Base-by-base conservation (phyloP, 2,797 vertebrate genomes). In the Enteromius thamalakanensis region DNA sequence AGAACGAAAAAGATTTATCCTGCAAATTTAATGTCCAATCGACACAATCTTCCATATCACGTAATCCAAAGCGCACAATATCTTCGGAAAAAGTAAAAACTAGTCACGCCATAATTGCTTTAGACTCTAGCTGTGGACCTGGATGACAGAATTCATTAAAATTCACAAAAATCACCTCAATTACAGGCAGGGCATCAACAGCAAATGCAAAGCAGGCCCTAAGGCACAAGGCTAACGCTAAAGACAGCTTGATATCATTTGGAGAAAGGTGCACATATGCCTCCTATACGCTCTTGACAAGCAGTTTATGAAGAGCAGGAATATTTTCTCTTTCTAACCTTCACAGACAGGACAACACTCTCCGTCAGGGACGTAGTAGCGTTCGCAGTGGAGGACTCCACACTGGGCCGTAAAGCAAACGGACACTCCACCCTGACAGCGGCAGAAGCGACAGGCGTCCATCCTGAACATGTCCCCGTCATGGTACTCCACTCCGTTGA, bases 281-380 rank as follows among this genome's bases (percentile, higher is more conserved):
- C 29, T 60, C 69, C 78, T 69, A 58, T 69, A 29, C n/a, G 7
- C 37, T 42, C 55, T 29, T 62, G 77, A 80, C 72, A 51, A 86
- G 60, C n/a, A 8, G 70, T 70, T 71, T 29, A 51, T 4, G 17
- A 26, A 72, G 8, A 76, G 21, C 49, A n/a, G 12, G 1, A 62
- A 64, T 82, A 23, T 34, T 60, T 34, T 34, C 5, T 23, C 74
- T 29, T 17, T n/a, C 68, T 82, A 91, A 97, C 96, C 96, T 96
- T 97, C 96, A 76, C 96, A 97, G 32, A 97, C 94, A 0, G 96
- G 96, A 90, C 96, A 97, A 91, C 96, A 97, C 87, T 97, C 96
- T 83, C 96, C 96, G 74, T 96, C 94, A 0, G 96, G 96, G 78
- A 96, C 94, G 0, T 97, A 97, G 88, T 96, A 95, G 81, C 95